Evolutionary conservation across 1,140 invertebrate genomes (phyloP).

Genomic region (Dreissena rostriformis): DNA sequence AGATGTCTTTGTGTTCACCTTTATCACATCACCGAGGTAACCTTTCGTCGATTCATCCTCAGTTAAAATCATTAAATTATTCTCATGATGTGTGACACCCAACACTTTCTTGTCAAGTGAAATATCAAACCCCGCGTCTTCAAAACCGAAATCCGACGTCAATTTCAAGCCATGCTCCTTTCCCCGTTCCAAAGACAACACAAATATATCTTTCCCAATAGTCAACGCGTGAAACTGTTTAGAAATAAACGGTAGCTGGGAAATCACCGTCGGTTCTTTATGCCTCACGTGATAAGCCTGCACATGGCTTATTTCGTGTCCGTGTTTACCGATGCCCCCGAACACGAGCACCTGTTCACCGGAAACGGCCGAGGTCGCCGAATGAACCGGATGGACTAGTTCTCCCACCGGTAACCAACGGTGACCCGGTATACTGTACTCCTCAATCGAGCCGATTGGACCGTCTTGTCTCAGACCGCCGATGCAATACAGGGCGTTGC

Average conservation of each 20-base stretch:
- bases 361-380: constrained; percentile 56
- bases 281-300: constrained; percentile 62
- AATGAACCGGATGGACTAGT: constrained; percentile 50
- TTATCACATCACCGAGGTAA: constrained; percentile 1
- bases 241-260: constrained; percentile 12
- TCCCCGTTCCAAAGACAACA: constrained; percentile 1
- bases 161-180: constrained; percentile 16
- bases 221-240: constrained; percentile 8
- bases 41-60: neutral
- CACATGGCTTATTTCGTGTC: constrained; percentile 8
- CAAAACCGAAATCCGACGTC: constrained; percentile 25
- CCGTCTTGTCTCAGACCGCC: constrained; percentile 28
- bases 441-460: constrained; percentile 53
- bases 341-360: constrained; percentile 48
- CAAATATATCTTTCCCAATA: constrained; percentile 17
- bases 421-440: constrained; percentile 49
- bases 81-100: constrained; percentile 31
- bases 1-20: constrained; percentile 9
- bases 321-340: constrained; percentile 22
- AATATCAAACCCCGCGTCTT: constrained; percentile 36
- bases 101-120: constrained; percentile 18
- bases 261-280: constrained; percentile 37
- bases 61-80: constrained; percentile 7
- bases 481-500: constrained; percentile 21
- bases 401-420: constrained; percentile 56